Conservation (phyloP, 1,140 invertebrate species). For the Drosophila ambigua region DNA sequence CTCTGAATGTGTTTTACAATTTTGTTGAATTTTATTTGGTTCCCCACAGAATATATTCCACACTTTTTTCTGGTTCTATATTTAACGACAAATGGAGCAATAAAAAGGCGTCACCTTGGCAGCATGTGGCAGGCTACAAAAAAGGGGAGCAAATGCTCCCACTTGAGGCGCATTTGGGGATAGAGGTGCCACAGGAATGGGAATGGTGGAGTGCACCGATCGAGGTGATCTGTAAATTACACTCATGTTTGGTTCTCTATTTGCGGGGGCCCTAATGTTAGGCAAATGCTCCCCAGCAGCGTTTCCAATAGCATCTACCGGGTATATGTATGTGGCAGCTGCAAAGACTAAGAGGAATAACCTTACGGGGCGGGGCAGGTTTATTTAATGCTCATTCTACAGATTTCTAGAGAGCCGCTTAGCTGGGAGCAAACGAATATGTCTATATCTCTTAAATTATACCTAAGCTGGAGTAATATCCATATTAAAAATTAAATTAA, state of each 20-base stretch:
- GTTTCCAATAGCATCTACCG: constrained; percentile 54
- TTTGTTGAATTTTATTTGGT: constrained; percentile 28
- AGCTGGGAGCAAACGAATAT: too few relatives aligned
- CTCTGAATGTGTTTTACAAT: constrained; percentile 63
- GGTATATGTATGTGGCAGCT: not conserved
- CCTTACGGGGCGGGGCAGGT: too few relatives aligned
- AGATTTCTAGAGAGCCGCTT: too few relatives aligned
- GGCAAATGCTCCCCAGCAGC: constrained; percentile 70
- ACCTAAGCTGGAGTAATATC: too few relatives aligned
- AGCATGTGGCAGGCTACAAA: constrained; percentile 25
- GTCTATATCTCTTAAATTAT: too few relatives aligned
- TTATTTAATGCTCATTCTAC: too few relatives aligned
- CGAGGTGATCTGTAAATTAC: constrained; percentile 59
- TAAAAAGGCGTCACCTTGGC: constrained; percentile 76
- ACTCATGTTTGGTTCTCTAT: constrained; percentile 20
- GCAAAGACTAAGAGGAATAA: not conserved
- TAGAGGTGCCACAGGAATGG: not conserved
- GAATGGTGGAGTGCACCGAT: constrained; percentile 12
- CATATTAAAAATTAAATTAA: too few relatives aligned
- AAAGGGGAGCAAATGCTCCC: constrained; percentile 36
- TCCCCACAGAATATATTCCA: constrained; percentile 18
- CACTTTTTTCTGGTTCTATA: constrained; percentile 49
- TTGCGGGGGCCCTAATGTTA: not conserved
- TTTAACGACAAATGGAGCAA: constrained; percentile 67
- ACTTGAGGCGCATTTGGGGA: constrained; percentile 46